Evolutionary conservation across 2,113 vertebrate genomes (phyloP).

Genomic region (Hucho hucho): DNA sequence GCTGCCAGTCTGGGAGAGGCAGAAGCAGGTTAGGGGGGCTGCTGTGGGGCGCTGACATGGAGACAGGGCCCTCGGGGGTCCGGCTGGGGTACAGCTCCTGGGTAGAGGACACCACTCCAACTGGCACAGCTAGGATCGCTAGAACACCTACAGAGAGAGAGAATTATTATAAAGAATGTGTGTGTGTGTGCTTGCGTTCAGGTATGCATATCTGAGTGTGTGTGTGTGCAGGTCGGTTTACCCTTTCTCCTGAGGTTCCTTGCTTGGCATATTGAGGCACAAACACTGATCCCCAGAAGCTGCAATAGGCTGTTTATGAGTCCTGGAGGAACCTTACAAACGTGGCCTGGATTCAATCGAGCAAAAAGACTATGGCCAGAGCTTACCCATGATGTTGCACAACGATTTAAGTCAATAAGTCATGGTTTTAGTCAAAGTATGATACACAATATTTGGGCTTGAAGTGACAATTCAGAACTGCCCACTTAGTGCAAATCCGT

Average conservation of each 20-base stretch:
- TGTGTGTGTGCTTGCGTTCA: background rate
- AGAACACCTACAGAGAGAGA: conserved; percentile 80
- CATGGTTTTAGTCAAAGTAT: conserved; percentile 32
- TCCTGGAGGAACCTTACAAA: conserved; percentile 19
- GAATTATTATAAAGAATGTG: background rate
- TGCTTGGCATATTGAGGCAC: background rate
- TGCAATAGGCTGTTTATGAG: conserved; percentile 16
- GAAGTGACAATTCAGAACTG: too few species aligned
- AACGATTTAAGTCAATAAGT: conserved; percentile 36
- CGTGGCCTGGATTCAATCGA: conserved; percentile 46
- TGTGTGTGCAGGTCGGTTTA: background rate
- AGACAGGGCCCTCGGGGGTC: conserved; percentile 74
- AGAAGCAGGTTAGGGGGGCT: conserved; percentile 49
- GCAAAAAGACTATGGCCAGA: too few species aligned
- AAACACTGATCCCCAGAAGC: background rate
- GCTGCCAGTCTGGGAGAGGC: conserved; percentile 41
- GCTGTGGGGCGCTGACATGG: conserved; percentile 73
- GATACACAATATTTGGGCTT: too few species aligned
- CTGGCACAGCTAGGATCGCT: conserved; percentile 86
- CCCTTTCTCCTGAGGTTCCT: background rate
- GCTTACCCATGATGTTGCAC: conserved; percentile 24
- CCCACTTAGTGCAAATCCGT: too few species aligned
- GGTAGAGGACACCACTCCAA: conserved; percentile 82
- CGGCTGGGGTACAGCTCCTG: conserved; percentile 78
- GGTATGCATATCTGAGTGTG: background rate